Evolutionary conservation across 1,140 invertebrate species (phyloP), one percentile per base, ranked within the genome.

Genomic region (Drosophila tani): DNA sequence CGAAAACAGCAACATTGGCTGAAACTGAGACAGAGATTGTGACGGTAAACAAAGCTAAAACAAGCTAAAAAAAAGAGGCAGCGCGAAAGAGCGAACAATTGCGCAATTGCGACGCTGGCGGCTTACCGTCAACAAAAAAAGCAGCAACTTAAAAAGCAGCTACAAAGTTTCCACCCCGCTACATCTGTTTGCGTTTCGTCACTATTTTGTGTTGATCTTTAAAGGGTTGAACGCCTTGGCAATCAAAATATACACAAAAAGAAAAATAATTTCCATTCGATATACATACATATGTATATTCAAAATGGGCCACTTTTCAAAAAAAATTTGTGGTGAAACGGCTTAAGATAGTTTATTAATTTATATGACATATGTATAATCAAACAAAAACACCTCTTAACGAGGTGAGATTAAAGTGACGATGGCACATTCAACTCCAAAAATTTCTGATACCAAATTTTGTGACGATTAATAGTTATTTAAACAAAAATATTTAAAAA

Each of bases 31-130:
- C 46, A 38, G 40, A 45, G 69, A 40, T 38, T 6, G 51, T 35
- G 46, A 29, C 43, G n/a, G 64, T 50, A 46, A 79, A 38, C 64
- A 56, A 73, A 76, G 50, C 53, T 45, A 40, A 79, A 50, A 51
- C 65, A 71, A 65, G 68, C 73, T 73, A 35, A 7, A 80, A 84
- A 77, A 84, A 68, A 63, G 77, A 74, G 66, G 46, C 82, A 70
- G 62, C 68, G 78, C 65, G 75, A 82, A 79, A 76, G 79, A 70
- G 81, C 78, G 50, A 71, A 68, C 81, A 84, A 88, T 88, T 88
- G 85, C 85, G 85, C 85, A 88, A 88, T 82, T 90, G 66, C 78
- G 19, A 53, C 53, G 63, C 47, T 65, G 41, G 35, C 53, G 58
- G 27, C 63, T 24, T 56, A 75, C 47, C 57, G 65, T 9, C 38